These are phyloP conservation scores for Tauraco erythrolophus DNA, from an alignment of 2,113 vertebrate genomes.

Conservation along the genomic window DNA sequence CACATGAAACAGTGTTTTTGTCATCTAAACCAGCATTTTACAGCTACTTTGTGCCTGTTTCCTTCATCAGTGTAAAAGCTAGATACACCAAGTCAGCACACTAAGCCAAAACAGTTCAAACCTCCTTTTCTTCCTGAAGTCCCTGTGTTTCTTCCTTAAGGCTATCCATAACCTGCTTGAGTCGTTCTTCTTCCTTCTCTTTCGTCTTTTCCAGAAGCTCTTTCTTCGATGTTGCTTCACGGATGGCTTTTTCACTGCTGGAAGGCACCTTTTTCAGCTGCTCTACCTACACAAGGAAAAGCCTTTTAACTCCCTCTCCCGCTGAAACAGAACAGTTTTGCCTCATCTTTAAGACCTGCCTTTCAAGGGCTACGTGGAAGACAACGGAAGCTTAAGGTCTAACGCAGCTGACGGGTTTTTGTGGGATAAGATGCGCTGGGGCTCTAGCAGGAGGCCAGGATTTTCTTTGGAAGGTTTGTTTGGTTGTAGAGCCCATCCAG, in stretches of 20 bases:
- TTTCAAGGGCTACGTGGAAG: background rate
- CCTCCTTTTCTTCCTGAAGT: constrained; percentile 93
- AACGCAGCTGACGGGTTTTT: rapidly evolving
- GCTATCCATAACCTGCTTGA: constrained; percentile 88
- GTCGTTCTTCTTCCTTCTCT: constrained; percentile 84
- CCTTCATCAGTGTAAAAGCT: background rate
- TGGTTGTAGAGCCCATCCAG: background rate
- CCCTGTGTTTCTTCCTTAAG: constrained; percentile 91
- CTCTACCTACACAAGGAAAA: constrained; percentile 80
- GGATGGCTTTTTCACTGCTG: constrained; percentile 81
- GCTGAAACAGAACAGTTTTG: background rate
- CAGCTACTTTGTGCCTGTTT: background rate
- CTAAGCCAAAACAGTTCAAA: constrained; percentile 35
- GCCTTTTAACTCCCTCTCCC: background rate
- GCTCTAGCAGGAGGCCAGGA: background rate
- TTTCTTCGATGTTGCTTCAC: constrained; percentile 79
- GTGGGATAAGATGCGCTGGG: background rate
- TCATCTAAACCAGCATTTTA: background rate
- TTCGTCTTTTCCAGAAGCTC: constrained; percentile 85
- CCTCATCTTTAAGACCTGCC: background rate
- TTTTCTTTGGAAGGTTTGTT: background rate
- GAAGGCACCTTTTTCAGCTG: constrained; percentile 83
- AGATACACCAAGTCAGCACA: background rate
- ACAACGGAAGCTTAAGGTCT: background rate
- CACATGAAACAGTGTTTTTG: rapidly evolving